Evolutionary conservation across 2,888 invertebrate genomes (phyloP).

Genomic region (Thymelicus lineola): DNA sequence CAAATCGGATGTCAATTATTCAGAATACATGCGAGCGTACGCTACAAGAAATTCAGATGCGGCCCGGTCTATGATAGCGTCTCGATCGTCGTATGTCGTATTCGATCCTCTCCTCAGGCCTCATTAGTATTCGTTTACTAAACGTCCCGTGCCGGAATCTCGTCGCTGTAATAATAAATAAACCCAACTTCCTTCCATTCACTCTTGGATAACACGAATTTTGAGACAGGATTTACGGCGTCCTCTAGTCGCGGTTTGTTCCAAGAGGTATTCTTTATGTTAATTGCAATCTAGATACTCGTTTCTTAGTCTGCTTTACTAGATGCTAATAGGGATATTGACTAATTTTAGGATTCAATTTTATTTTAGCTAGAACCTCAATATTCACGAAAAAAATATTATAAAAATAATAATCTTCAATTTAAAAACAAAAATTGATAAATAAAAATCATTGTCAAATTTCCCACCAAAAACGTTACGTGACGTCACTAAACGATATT

Average conservation of each 20-base stretch:
- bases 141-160: constrained; percentile 47
- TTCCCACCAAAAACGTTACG: too few relatives aligned
- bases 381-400: too few relatives aligned
- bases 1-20: constrained; percentile 36
- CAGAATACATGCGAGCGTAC: constrained; percentile 31
- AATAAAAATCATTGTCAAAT: too few relatives aligned
- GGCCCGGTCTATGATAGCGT: constrained; percentile 29
- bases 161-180: constrained; percentile 49
- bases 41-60: constrained; percentile 33
- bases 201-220: constrained; percentile 46
- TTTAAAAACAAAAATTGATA: too few relatives aligned
- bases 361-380: too few relatives aligned
- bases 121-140: constrained; percentile 50
- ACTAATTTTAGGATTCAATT: too few relatives aligned
- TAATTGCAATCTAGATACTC: not conserved
- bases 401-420: too few relatives aligned
- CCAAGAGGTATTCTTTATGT: not conserved
- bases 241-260: constrained; percentile 29
- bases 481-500: too few relatives aligned
- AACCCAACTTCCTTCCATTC: constrained; percentile 51
- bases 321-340: too few relatives aligned
- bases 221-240: constrained; percentile 39
- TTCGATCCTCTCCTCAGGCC: not conserved
- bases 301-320: too few relatives aligned
- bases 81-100: not conserved